Conservation (phyloP, 2,797 vertebrate genomes). For the Helarctos malayanus region DNA sequence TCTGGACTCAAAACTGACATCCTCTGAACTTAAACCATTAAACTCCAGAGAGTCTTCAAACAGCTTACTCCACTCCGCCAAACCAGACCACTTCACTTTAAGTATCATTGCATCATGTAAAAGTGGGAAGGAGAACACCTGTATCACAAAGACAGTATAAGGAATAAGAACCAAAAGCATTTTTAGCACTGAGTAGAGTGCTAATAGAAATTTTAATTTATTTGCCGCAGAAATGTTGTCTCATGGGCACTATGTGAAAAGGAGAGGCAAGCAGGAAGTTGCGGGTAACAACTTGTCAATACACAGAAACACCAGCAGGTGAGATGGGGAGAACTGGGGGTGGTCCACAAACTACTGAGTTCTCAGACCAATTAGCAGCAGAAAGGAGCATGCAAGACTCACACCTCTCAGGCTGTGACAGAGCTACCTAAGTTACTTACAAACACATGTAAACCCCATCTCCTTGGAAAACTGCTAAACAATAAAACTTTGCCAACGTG, state of each 20-base stretch:
- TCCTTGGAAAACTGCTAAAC: constrained; percentile 42
- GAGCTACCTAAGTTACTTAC: background rate
- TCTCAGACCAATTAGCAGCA: background rate
- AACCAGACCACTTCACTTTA: background rate
- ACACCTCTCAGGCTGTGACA: background rate
- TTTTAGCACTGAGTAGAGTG: constrained; percentile 44
- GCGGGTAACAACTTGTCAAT: background rate
- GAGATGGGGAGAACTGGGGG: background rate
- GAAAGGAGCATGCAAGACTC: background rate
- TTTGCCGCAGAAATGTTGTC: constrained; percentile 50
- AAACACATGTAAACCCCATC: constrained; percentile 35
- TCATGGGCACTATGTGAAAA: constrained; percentile 62
- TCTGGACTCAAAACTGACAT: constrained; percentile 34
- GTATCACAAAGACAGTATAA: background rate
- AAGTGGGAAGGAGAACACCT: constrained; percentile 43
- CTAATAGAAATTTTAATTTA: constrained; percentile 46
- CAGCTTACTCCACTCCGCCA: background rate
- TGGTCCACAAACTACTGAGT: background rate
- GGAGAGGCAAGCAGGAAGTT: background rate
- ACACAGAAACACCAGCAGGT: background rate
- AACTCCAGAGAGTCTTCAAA: constrained; percentile 10
- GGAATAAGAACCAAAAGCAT: background rate
- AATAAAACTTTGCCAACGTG: constrained; percentile 6
- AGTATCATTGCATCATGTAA: constrained; percentile 57
- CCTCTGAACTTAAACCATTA: constrained; percentile 35